Evolutionary conservation across 2,797 vertebrate genomes (phyloP), one percentile per base, ranked within the genome.

Genomic region (Coccyzus lansbergi): DNA sequence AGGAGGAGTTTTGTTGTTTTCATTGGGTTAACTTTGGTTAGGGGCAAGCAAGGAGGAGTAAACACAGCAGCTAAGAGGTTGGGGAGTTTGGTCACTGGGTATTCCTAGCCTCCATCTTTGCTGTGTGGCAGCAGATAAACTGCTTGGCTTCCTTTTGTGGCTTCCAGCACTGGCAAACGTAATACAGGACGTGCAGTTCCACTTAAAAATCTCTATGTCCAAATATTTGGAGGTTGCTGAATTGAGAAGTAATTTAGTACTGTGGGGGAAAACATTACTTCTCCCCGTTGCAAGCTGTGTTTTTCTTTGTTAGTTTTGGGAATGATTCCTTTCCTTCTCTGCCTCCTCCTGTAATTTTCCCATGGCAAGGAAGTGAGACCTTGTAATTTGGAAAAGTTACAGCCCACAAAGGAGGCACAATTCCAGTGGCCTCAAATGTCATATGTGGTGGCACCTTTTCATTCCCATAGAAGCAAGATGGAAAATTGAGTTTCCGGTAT

Each of bases 251-350:
- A 86, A 0, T 82, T 94, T 77, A 75, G 86, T 92, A 46, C 46
- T 12, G 68, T 46, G 56, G 78, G 74, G 92, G 49, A 77, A 94
- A 92, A 82, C 90, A 90, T 68, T 76, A 59, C 85, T 95, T 90
- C 70, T 93, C 68, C 85, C 64, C 65, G 18, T 36, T 86, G 86
- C 84, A 88, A 82, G 70, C 92, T 93, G 67, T 96, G 67, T 93
- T 96, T 96, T 94, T 63, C 92, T 94, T 88, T 96, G 96, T 97
- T 96, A 92, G 91, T 93, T 93, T 95, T 92, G 95, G 95, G 91
- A 94, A 70, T 34, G 44, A 79, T 69, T 81, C 31, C 60, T 91
- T 83, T 74, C 76, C 79, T 75, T 40, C 34, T 81, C 52, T 88
- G 83, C 55, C 81, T 84, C 29, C 88, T 79, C 88, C 91, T 91